phyloP scores from a whole-genome alignment of 2,113 vertebrate species.

The Trachemys scripta region DNA sequence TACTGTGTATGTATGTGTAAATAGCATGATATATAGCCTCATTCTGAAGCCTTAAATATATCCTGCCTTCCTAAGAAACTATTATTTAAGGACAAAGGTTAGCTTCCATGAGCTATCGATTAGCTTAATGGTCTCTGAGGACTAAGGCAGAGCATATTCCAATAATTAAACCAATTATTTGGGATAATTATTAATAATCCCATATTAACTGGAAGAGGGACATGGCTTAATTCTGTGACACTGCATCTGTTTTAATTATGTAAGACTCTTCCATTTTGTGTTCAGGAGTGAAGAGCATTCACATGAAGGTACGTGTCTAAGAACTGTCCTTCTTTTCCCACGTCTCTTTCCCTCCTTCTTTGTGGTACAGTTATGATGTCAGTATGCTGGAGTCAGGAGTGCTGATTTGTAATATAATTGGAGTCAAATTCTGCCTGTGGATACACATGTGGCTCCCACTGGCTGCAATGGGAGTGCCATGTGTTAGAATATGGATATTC shows the following conservation, averaged over 20 bases:
- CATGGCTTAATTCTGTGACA: not conserved
- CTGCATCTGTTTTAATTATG: not conserved
- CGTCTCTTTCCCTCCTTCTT: not conserved
- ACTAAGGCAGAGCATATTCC: not conserved
- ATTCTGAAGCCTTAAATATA: not conserved
- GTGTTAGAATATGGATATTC: too few relatives aligned
- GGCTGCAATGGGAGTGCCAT: not conserved
- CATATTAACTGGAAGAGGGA: not conserved
- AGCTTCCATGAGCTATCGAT: not conserved
- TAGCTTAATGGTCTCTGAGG: not conserved
- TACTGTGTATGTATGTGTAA: not conserved
- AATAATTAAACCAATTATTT: not conserved
- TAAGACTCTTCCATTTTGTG: not conserved
- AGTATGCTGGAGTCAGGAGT: not conserved
- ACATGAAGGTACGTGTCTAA: not conserved
- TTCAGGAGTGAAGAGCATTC: not conserved
- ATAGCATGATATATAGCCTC: not conserved
- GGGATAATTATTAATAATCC: not conserved
- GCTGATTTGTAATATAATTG: not conserved
- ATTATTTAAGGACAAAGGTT: not conserved
- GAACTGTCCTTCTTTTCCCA: not conserved
- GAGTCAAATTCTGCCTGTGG: not conserved
- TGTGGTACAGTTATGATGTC: too few relatives aligned
- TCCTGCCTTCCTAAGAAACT: slow-evolving; percentile 4
- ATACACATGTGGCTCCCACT: not conserved